A percentile compares a stretch with the other conserved stretches of the same genome.
Evolutionary conservation across 2,888 invertebrate genomes (phyloP).

Genomic region (Macrophya annulata): DNA sequence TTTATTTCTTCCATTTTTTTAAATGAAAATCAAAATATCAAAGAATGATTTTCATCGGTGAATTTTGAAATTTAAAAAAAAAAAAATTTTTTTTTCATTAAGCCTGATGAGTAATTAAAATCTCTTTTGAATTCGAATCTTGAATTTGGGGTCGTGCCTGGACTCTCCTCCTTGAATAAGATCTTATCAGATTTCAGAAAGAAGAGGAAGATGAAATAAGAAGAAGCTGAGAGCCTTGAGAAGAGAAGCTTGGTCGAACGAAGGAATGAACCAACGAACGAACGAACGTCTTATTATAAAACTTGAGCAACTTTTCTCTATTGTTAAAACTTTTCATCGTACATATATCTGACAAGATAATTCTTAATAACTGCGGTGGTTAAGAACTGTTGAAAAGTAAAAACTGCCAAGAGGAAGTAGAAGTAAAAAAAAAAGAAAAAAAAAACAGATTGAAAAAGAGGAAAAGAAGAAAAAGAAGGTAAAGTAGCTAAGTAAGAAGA

Average conservation of each 20-base stretch:
- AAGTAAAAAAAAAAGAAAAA: neutral
- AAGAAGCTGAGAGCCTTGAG: neutral
- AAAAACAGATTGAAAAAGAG: neutral
- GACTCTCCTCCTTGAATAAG: neutral
- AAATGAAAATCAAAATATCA: too few relatives aligned
- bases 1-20: too few relatives aligned
- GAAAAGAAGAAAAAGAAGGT: too few relatives aligned
- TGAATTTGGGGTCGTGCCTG: neutral
- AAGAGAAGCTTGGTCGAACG: neutral
- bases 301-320: slow-evolving; percentile 55
- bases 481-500: too few relatives aligned
- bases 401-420: neutral
- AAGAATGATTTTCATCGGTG: too few relatives aligned
- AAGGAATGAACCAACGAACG: neutral
- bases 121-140: slow-evolving; percentile 1
- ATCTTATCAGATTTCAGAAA: slow-evolving; percentile 39
- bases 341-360: slow-evolving; percentile 43
- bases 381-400: slow-evolving; percentile 39
- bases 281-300: slow-evolving; percentile 54
- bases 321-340: slow-evolving; percentile 55
- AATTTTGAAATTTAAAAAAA: too few relatives aligned
- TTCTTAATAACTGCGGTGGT: slow-evolving; percentile 49
- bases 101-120: slow-evolving; percentile 13
- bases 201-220: neutral
- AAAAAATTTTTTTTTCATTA: neutral